A percentile compares a stretch with the other conserved stretches of the same genome.
These are phyloP conservation scores for Heteromyza rotundicornis DNA, from an alignment of 2,888 invertebrate species.

Conservation along the genomic window DNA sequence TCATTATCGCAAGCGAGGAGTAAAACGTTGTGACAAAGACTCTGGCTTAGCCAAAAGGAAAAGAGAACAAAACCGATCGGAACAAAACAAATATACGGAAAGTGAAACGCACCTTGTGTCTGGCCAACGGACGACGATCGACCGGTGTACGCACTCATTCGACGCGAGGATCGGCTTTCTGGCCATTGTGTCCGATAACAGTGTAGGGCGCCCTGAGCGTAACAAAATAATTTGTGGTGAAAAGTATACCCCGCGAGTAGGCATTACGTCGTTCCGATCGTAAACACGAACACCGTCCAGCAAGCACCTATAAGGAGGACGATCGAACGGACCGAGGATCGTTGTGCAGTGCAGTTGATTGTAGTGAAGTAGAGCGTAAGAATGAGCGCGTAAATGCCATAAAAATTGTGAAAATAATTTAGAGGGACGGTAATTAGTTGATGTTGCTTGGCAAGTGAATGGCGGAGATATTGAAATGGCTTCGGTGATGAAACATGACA, in stretches of 20 bases:
- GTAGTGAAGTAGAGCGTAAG: too few species aligned
- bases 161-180: slow-evolving; percentile 14
- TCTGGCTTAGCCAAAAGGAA: neutral
- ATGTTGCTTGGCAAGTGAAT: too few species aligned
- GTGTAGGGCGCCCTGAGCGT: slow-evolving; percentile 39
- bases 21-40: too few species aligned
- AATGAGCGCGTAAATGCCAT: slow-evolving; percentile 51
- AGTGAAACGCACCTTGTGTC: slow-evolving; percentile 18
- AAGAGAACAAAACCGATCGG: too few species aligned
- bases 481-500: too few species aligned
- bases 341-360: too few species aligned
- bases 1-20: slow-evolving; percentile 27
- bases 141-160: slow-evolving; percentile 29
- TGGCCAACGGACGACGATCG: neutral
- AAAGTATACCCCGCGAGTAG: neutral
- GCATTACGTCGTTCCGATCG: neutral
- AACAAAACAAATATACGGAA: slow-evolving; percentile 11
- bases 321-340: too few species aligned
- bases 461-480: too few species aligned
- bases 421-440: slow-evolving; percentile 53
- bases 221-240: slow-evolving; percentile 55
- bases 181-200: slow-evolving; percentile 1
- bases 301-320: too few species aligned
- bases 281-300: slow-evolving; percentile 14
- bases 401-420: slow-evolving; percentile 45